phyloP scores from a whole-genome alignment of 2,113 vertebrate genomes.

The Laticauda colubrina region DNA sequence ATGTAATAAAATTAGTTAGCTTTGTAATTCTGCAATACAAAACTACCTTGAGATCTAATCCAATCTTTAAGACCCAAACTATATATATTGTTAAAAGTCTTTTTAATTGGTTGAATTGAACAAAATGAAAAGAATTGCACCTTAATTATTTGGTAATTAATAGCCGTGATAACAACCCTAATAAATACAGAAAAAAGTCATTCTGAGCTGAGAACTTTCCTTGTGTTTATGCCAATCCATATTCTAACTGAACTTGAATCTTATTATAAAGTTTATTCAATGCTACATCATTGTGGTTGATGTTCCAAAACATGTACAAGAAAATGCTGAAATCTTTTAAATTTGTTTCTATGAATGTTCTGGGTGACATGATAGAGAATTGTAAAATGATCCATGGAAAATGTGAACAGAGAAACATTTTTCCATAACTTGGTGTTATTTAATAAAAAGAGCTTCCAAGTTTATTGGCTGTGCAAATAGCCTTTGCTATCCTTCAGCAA shows the following conservation, averaged over 20 bases:
- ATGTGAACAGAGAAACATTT: neutral
- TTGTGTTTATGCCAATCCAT: neutral
- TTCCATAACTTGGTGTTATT: neutral
- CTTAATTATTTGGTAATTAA: neutral
- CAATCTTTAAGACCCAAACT: neutral
- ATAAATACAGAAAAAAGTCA: neutral
- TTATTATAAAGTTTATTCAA: neutral
- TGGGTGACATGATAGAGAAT: neutral
- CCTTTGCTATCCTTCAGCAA: neutral
- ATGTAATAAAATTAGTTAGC: neutral
- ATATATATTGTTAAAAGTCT: too few species aligned
- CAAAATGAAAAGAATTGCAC: neutral
- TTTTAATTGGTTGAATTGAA: neutral
- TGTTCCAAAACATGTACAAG: neutral
- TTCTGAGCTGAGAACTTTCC: neutral
- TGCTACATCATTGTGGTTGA: neutral
- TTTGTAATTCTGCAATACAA: neutral
- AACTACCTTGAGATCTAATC: neutral
- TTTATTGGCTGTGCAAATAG: neutral
- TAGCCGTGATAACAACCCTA: neutral
- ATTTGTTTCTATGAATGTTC: neutral
- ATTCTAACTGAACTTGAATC: too few species aligned
- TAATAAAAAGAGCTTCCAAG: neutral
- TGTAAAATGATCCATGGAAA: neutral
- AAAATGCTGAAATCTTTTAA: neutral